Evolutionary conservation across 2,113 vertebrate genomes (phyloP), one percentile per base, ranked within the genome.

Genomic region (Ivindomyrus marchei): DNA sequence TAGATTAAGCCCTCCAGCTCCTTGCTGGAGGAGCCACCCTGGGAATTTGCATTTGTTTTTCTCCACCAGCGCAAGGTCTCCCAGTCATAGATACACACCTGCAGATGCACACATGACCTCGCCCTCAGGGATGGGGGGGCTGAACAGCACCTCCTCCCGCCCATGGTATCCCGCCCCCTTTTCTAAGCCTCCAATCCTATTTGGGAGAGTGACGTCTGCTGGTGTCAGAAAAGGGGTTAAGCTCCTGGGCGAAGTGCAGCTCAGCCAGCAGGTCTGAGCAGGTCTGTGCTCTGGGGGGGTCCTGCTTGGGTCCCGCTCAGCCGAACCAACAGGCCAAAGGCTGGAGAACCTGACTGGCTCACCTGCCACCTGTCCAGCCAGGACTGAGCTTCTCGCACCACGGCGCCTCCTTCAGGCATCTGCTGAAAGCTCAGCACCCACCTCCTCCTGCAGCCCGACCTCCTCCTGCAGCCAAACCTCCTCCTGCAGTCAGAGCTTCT

Each of bases 111-210:
- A 49, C 21, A 49, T 66, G n/a, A 9, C n/a, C 62, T 5, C 45
- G 62, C 45, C 46, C 88, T 31, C 70, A 7, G 27, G 1, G 47
- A 83, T 13, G 36, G 89, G 89, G 9, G 52, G 52, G 52, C 58
- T 58, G 1, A 89, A 89, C 36, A 85, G 13, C 19, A 49, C 21
- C 62, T 15, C 74, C 58, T 15, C 3, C 31, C 9, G 13, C 15
- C 88, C 45, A 52, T 7, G 7, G 7, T 21, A 5, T 58, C 53
- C 87, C 13, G 53, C 52, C 56, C 56, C 39, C 52, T 91, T 87
- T 90, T 94, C 91, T 94, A 94, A 94, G 92, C 91, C 93, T 93
- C 91, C 93, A 95, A 96, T 96, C 94, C 95, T 95, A 95, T 96
- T 95, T 94, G 93, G 92, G 90, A 91, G 93, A 92, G 90, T 92